Percentiles rank a stretch among this genome's conserved stretches.
These are phyloP conservation scores for Cebus imitator DNA, from an alignment of 2,113 vertebrate genomes.

Conservation along the genomic window DNA sequence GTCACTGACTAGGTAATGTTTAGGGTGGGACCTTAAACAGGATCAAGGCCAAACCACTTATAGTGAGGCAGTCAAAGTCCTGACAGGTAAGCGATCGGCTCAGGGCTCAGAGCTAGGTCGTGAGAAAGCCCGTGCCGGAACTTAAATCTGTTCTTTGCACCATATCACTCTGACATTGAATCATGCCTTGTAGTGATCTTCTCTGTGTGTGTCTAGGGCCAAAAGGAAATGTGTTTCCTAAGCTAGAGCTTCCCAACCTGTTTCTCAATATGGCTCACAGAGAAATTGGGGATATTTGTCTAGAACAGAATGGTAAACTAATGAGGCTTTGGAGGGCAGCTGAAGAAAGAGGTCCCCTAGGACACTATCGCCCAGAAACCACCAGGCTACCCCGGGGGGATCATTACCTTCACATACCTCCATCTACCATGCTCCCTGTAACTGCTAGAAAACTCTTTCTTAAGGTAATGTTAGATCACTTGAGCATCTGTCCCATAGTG, in stretches of 20 bases:
- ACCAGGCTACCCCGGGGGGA: not conserved
- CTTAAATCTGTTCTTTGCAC: not conserved
- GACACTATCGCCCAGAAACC: not conserved
- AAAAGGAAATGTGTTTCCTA: not conserved
- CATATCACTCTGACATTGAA: not conserved
- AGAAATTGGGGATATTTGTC: slow-evolving; percentile 6
- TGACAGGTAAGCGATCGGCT: not conserved
- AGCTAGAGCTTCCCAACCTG: not conserved
- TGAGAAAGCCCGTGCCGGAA: not conserved
- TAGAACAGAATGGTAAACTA: not conserved
- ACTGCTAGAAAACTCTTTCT: not conserved
- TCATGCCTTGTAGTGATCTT: not conserved
- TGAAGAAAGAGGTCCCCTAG: not conserved
- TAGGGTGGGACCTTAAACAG: not conserved
- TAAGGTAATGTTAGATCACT: not conserved
- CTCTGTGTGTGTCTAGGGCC: not conserved
- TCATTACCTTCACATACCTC: not conserved
- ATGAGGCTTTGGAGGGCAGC: not conserved
- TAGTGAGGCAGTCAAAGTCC: not conserved
- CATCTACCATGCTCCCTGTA: not conserved
- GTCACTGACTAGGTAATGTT: no score
- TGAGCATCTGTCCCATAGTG: not conserved
- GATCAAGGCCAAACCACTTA: not conserved
- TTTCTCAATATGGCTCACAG: not conserved
- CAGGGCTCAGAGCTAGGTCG: not conserved